Base-by-base conservation (phyloP, 2,113 vertebrate species). In the Salvelinus fontinalis region DNA sequence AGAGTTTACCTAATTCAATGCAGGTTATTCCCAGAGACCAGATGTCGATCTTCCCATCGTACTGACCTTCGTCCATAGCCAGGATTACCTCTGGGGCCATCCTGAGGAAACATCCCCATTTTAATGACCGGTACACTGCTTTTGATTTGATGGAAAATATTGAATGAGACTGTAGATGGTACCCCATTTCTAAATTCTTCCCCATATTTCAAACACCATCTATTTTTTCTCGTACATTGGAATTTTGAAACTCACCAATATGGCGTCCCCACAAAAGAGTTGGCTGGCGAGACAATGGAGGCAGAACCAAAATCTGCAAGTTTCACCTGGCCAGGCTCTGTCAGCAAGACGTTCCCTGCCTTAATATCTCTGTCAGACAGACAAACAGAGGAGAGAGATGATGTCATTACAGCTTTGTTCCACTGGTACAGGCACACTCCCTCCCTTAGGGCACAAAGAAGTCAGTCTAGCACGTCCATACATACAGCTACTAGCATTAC, bases 1-100 rank as follows among this genome's bases (percentile, higher is more conserved):
- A 3, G 8, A 80, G 64, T 87, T 90, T 94, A 99, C 97, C 98
- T 91, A 99, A 93, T 95, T 99, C 98, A 93, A 99, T 96, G 94
- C 96, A 99, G 83, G 98, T 99, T 92, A 99, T 99, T 91, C 98
- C 98, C 91, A 99, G 93, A 92, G 98, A 99, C 98, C 97, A 99
- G 85, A 99, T 97, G 93, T 99, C 98, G 87, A 99, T 95, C 92
- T 99, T 99, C 79, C 98, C 98, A 90, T 99, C 98, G 87, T 99
- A 99, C 74, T 99, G 97, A 86, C 98, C 98, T 95, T 99, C 98
- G 87, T 99, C 98, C 98, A 99, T 99, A 84, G 98, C 98, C 94
- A 99, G 94, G 91, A 99, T 99, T 76, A 99, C 97, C 93, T 99
- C 97, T 82, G 98, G 98, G 89, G 98, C 98, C 98, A 99, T 99